Conservation (phyloP, 2,888 invertebrate genomes). For the Cremastinae sp. region DNA sequence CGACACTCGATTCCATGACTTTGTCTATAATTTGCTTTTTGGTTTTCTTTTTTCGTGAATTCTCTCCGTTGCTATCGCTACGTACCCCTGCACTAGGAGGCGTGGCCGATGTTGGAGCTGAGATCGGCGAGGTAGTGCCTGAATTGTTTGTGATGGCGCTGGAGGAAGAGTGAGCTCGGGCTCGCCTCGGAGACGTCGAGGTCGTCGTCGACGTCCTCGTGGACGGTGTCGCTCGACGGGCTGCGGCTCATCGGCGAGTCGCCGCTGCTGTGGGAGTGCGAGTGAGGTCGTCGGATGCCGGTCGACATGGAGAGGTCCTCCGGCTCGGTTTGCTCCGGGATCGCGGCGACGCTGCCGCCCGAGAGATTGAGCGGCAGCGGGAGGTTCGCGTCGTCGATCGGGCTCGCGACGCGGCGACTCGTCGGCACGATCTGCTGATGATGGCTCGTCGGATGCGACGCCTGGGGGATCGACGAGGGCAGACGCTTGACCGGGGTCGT, state of each 20-base stretch:
- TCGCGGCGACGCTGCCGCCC: constrained; percentile 74
- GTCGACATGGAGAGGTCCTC: constrained; percentile 92
- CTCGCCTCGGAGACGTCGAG: constrained; percentile 81
- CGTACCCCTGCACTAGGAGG: constrained; percentile 73
- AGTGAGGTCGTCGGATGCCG: constrained; percentile 77
- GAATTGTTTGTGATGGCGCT: constrained; percentile 67
- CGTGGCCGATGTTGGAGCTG: constrained; percentile 62
- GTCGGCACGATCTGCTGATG: constrained; percentile 66
- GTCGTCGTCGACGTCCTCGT: constrained; percentile 82
- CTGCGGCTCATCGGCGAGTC: constrained; percentile 81
- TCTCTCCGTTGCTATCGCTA: constrained; percentile 57
- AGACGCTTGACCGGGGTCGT: constrained; percentile 66
- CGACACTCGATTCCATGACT: not conserved
- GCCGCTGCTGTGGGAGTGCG: constrained; percentile 81
- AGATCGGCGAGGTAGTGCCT: constrained; percentile 62
- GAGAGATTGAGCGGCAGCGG: constrained; percentile 82
- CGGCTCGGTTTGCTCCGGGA: constrained; percentile 94
- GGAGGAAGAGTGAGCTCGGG: constrained; percentile 80
- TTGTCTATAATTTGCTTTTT: constrained; percentile 30
- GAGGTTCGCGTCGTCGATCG: constrained; percentile 80
- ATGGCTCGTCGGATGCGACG: constrained; percentile 66
- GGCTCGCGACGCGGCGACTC: constrained; percentile 71
- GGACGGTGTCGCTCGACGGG: constrained; percentile 79
- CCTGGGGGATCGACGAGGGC: constrained; percentile 26
- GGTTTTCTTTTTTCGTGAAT: not conserved